phyloP scores from a whole-genome alignment of 2,888 invertebrate genomes.

The Lomographa bimaculata region DNA sequence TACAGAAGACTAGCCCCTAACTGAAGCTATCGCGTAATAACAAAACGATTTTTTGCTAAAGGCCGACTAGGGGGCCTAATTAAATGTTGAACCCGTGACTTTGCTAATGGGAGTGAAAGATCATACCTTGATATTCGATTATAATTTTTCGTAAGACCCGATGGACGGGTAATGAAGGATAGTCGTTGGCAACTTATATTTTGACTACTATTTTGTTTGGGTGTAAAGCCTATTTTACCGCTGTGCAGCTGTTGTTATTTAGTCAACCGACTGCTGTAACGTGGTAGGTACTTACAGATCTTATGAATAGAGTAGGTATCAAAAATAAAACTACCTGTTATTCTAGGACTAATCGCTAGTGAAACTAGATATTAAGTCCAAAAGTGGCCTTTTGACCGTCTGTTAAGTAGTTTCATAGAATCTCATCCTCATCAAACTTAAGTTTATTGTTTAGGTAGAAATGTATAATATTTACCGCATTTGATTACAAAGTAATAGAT shows the following conservation, averaged over 20 bases:
- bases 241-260: slow-evolving; percentile 30
- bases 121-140: no score
- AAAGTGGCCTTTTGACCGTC: slow-evolving; percentile 24
- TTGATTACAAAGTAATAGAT: slow-evolving; percentile 14
- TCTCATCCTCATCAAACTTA: slow-evolving; percentile 13
- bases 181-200: background rate
- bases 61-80: no score
- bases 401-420: slow-evolving; percentile 22
- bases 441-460: slow-evolving; percentile 2
- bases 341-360: slow-evolving; percentile 1
- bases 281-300: slow-evolving; percentile 32
- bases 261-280: slow-evolving; percentile 31
- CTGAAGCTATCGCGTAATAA: no score
- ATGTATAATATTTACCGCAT: slow-evolving; percentile 9
- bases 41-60: no score
- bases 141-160: no score
- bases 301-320: slow-evolving; percentile 34
- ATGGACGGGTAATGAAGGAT: background rate
- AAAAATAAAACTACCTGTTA: slow-evolving; percentile 12
- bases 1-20: no score
- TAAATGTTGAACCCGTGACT: no score
- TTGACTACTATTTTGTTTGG: slow-evolving; percentile 5
- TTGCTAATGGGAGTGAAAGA: no score
- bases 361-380: slow-evolving; percentile 14
- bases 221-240: slow-evolving; percentile 8